Conservation (phyloP, 2,888 invertebrate genomes). For the Metalampra italica region DNA sequence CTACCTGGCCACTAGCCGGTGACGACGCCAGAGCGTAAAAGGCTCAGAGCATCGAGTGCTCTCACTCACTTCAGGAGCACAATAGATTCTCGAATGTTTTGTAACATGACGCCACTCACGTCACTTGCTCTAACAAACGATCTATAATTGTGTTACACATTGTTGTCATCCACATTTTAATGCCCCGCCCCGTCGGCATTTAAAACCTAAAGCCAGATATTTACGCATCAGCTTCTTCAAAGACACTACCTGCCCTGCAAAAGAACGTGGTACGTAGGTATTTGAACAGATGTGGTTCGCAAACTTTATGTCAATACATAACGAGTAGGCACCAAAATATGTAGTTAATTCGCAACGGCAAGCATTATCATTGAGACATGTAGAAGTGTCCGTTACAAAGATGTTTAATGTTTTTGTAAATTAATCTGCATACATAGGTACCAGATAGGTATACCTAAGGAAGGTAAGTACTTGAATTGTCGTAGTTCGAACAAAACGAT, state of each 20-base stretch:
- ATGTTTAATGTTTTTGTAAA: not conserved
- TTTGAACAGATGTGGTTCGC: too few relatives aligned
- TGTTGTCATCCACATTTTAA: conserved; percentile 20
- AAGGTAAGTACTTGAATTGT: too few relatives aligned
- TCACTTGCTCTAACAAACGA: conserved; percentile 37
- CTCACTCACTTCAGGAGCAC: conserved; percentile 36
- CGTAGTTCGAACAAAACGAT: not conserved
- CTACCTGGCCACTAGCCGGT: too few relatives aligned
- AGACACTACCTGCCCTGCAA: not conserved
- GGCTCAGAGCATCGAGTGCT: conserved; percentile 29
- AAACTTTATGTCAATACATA: too few relatives aligned
- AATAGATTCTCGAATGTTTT: conserved; percentile 43
- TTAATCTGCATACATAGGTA: not conserved
- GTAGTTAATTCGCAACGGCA: conserved; percentile 12
- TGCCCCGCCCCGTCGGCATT: conserved; percentile 28
- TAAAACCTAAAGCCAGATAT: conserved; percentile 19
- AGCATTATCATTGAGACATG: conserved; percentile 1
- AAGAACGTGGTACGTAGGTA: not conserved
- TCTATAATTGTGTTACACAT: conserved; percentile 25
- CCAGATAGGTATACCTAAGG: too few relatives aligned
- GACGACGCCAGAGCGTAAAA: conserved; percentile 12
- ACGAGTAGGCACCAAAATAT: too few relatives aligned
- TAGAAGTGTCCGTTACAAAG: not conserved
- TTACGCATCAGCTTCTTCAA: conserved; percentile 38
- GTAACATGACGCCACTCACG: conserved; percentile 40